Conservation (phyloP, 1,140 invertebrate genomes). For the Caerostris darwini region DNA sequence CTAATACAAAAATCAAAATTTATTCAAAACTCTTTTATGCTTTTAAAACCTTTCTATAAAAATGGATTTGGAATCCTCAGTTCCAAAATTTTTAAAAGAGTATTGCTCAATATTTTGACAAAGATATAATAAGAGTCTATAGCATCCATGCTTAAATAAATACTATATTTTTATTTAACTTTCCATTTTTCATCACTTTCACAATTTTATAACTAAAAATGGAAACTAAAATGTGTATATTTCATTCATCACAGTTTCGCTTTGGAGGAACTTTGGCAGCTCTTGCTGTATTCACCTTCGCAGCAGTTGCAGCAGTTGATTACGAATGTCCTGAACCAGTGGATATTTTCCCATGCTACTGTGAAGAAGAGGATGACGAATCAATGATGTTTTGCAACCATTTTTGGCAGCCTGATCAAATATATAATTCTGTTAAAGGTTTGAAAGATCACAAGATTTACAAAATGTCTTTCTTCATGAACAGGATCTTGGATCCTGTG, state of each 20-base stretch:
- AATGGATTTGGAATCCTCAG: too few species aligned
- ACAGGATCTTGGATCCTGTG: constrained; percentile 60
- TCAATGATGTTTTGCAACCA: constrained; percentile 65
- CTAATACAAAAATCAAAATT: too few species aligned
- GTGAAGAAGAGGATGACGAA: constrained; percentile 68
- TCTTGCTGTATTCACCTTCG: background rate
- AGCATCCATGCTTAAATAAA: too few species aligned
- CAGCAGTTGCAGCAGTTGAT: background rate
- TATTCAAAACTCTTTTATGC: too few species aligned
- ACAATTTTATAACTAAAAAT: too few species aligned
- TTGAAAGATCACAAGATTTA: constrained; percentile 44
- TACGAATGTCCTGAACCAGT: constrained; percentile 69
- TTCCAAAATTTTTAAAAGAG: too few species aligned
- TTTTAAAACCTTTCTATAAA: too few species aligned
- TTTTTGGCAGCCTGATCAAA: constrained; percentile 42
- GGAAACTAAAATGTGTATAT: too few species aligned
- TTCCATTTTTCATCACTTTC: too few species aligned
- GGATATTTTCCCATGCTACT: constrained; percentile 71
- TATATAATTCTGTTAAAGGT: constrained; percentile 34
- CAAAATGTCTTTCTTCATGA: constrained; percentile 74
- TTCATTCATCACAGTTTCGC: background rate
- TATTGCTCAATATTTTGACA: too few species aligned
- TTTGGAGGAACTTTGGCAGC: background rate
- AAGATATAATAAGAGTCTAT: too few species aligned
- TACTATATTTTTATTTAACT: too few species aligned